A percentile compares a stretch with the other conserved stretches of the same genome.
These are phyloP conservation scores for Drosophila nannoptera DNA, from an alignment of 1,140 invertebrate genomes.

Conservation along the genomic window DNA sequence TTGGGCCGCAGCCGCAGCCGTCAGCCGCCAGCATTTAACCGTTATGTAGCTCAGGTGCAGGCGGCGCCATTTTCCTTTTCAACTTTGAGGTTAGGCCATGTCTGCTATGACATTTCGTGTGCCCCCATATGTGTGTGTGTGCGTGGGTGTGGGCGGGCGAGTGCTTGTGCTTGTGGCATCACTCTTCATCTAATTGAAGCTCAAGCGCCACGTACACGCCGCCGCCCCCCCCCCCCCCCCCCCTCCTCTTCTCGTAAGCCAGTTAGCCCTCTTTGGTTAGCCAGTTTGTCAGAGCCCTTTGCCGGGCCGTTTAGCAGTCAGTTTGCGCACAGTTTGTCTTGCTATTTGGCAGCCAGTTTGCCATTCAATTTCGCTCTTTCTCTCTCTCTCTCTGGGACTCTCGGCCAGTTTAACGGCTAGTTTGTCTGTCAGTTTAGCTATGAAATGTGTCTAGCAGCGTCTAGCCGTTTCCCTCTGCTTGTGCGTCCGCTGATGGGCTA, in stretches of 20 bases:
- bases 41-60: constrained; percentile 15
- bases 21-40: constrained; percentile 28
- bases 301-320: too few relatives aligned
- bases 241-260: constrained; percentile 8
- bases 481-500: too few relatives aligned
- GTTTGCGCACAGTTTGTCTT: too few relatives aligned
- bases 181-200: constrained; percentile 35
- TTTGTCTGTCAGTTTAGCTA: too few relatives aligned
- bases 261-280: too few relatives aligned
- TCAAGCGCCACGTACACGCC: constrained; percentile 8
- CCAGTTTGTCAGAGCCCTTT: too few relatives aligned
- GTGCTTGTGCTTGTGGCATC: constrained; percentile 19
- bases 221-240: neutral
- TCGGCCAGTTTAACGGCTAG: too few relatives aligned
- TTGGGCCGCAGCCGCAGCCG: constrained; percentile 18
- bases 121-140: neutral
- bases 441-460: too few relatives aligned
- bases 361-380: too few relatives aligned
- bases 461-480: too few relatives aligned
- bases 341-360: too few relatives aligned
- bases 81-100: constrained; percentile 4
- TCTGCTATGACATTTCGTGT: constrained; percentile 5
- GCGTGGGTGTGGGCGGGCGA: constrained; percentile 14
- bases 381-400: too few relatives aligned
- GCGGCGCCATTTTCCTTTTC: constrained; percentile 15